Percentiles rank a stretch among this genome's conserved stretches.
These are phyloP conservation scores for Philonicus albiceps DNA, from an alignment of 2,888 invertebrate genomes.

Conservation along the genomic window DNA sequence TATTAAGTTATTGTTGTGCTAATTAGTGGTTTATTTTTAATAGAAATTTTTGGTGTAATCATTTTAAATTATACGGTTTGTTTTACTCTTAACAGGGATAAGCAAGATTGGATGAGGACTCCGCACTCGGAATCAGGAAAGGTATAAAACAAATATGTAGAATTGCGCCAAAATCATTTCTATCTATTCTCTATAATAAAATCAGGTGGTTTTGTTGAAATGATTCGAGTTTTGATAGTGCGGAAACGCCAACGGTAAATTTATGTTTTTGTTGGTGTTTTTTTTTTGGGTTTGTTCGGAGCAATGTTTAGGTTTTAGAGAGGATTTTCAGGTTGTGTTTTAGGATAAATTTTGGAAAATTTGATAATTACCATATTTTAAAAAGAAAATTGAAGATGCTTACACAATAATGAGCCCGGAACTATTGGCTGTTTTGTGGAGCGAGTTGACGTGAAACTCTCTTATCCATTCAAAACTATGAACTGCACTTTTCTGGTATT, in stretches of 20 bases:
- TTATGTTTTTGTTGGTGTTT: neutral
- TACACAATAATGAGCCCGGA: slow-evolving; percentile 16
- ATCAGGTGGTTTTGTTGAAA: neutral
- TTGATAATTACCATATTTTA: neutral
- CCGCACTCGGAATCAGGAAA: neutral
- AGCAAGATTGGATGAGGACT: neutral
- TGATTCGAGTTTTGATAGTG: neutral
- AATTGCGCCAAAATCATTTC: neutral
- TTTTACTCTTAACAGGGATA: too few relatives aligned
- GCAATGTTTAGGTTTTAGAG: neutral
- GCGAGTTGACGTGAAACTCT: neutral
- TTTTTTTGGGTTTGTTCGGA: neutral
- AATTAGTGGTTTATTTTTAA: too few relatives aligned
- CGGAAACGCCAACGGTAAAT: neutral
- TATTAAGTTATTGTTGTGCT: too few relatives aligned
- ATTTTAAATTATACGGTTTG: too few relatives aligned
- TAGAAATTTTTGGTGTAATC: too few relatives aligned
- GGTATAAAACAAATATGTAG: neutral
- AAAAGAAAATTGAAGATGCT: neutral
- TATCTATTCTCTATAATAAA: neutral
- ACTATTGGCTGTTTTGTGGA: neutral
- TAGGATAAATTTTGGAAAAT: neutral
- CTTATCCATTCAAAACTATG: slow-evolving; percentile 15
- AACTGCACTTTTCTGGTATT: neutral
- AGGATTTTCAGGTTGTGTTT: neutral